Evolutionary conservation across 2,888 invertebrate species (phyloP).

Genomic region (Scaptomyza parva): DNA sequence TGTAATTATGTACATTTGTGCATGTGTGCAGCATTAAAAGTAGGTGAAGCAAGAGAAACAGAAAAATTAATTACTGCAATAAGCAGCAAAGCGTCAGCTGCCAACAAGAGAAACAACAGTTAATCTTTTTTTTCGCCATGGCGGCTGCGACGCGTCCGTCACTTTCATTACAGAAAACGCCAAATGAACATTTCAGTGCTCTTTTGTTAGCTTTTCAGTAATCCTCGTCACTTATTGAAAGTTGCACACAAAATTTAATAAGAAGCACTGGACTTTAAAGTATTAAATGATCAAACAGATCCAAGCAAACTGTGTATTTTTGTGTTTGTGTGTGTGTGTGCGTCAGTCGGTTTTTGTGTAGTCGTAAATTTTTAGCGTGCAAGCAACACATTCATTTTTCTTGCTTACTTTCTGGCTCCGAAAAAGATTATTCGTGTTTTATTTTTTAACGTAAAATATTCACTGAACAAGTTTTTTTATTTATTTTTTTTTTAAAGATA

Average conservation of each 20-base stretch:
- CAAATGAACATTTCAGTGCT: slow-evolving; percentile 48
- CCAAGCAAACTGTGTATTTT: slow-evolving; percentile 52
- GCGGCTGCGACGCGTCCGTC: slow-evolving; percentile 41
- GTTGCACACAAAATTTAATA: slow-evolving; percentile 34
- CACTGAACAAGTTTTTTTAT: slow-evolving; percentile 45
- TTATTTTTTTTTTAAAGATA: slow-evolving; percentile 22
- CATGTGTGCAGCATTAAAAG: slow-evolving; percentile 65
- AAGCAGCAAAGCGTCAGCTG: slow-evolving; percentile 43
- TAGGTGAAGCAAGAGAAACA: slow-evolving; percentile 62
- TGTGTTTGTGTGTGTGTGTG: slow-evolving; percentile 24
- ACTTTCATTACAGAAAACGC: slow-evolving; percentile 58
- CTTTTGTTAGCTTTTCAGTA: slow-evolving; percentile 58
- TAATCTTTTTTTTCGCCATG: slow-evolving; percentile 54
- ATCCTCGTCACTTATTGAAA: slow-evolving; percentile 42
- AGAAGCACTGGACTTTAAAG: slow-evolving; percentile 16
- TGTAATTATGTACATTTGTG: slow-evolving; percentile 12
- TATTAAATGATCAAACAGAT: slow-evolving; percentile 38
- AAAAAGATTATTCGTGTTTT: slow-evolving; percentile 47
- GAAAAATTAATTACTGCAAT: slow-evolving; percentile 71
- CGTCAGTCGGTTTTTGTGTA: slow-evolving; percentile 28
- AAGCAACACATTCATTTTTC: slow-evolving; percentile 53
- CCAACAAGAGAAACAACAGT: slow-evolving; percentile 63
- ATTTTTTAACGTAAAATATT: slow-evolving; percentile 32
- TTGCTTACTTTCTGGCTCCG: slow-evolving; percentile 42
- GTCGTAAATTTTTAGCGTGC: slow-evolving; percentile 54